Evolutionary conservation across 2,797 vertebrate genomes (phyloP).

Genomic region (Balearica regulorum): DNA sequence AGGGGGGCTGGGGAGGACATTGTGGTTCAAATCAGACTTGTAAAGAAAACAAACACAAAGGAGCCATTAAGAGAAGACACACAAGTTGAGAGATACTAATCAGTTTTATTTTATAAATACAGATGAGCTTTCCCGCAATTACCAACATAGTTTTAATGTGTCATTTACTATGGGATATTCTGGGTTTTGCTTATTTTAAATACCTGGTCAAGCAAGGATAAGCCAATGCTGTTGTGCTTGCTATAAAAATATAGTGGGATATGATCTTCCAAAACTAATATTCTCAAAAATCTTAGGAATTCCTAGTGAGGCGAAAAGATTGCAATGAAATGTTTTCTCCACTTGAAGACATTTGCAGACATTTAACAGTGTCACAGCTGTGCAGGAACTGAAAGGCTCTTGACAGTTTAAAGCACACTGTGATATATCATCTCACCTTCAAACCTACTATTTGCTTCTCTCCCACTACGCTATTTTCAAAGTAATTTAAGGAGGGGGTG

Average conservation of each 20-base stretch:
- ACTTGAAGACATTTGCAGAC: conserved; percentile 40
- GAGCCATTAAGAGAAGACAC: conserved; percentile 30
- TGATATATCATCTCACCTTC: background rate
- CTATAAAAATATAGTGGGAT: conserved; percentile 70
- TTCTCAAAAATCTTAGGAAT: conserved; percentile 61
- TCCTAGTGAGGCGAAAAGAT: conserved; percentile 45
- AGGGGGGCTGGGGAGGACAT: background rate
- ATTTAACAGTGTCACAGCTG: conserved; percentile 6
- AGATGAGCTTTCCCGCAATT: conserved; percentile 69
- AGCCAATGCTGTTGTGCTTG: conserved; percentile 59
- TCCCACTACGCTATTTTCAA: background rate
- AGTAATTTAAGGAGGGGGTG: background rate
- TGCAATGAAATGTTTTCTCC: conserved; percentile 40
- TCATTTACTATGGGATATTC: conserved; percentile 51
- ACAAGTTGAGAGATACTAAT: conserved; percentile 65
- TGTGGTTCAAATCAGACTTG: background rate
- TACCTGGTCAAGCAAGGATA: conserved; percentile 66
- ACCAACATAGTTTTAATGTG: conserved; percentile 61
- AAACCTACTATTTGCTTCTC: background rate
- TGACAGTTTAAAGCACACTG: background rate
- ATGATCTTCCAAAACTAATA: conserved; percentile 71
- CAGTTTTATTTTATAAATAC: conserved; percentile 77
- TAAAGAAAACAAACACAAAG: background rate
- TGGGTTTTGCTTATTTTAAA: conserved; percentile 55
- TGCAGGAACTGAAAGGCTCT: conserved; percentile 9